Evolutionary conservation across 2,888 invertebrate genomes (phyloP).

Genomic region (Mayetiola destructor): DNA sequence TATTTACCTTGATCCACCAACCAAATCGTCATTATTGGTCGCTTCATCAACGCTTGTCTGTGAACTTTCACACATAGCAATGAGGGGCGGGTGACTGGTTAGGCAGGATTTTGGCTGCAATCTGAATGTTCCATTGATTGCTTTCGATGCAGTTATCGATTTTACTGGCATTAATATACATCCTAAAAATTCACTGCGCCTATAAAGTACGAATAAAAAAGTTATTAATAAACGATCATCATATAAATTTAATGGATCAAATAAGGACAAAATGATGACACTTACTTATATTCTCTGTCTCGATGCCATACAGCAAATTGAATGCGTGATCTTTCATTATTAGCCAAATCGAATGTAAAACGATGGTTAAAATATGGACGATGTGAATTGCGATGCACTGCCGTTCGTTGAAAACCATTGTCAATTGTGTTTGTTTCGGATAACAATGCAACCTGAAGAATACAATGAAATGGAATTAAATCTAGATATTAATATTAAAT

Average conservation of each 20-base stretch:
- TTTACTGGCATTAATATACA: conserved; percentile 83
- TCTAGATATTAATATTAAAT: neutral
- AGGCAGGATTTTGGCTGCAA: conserved; percentile 52
- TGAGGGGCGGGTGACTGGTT: conserved; percentile 34
- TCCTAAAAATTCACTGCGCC: conserved; percentile 87
- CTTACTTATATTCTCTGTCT: conserved; percentile 66
- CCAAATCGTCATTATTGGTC: conserved; percentile 33
- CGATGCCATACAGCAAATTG: conserved; percentile 78
- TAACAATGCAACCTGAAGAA: conserved; percentile 22
- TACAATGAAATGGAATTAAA: neutral
- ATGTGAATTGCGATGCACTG: conserved; percentile 62
- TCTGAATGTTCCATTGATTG: conserved; percentile 55
- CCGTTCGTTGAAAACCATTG: conserved; percentile 58
- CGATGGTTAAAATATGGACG: conserved; percentile 69
- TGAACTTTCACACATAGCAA: conserved; percentile 33
- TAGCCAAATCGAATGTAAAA: conserved; percentile 45
- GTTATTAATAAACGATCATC: too few relatives aligned
- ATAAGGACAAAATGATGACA: conserved; percentile 21
- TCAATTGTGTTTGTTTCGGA: conserved; percentile 14
- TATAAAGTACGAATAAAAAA: conserved; percentile 41
- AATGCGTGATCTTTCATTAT: conserved; percentile 41
- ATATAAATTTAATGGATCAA: too few relatives aligned
- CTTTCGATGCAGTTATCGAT: conserved; percentile 57
- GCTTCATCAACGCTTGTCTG: conserved; percentile 35
- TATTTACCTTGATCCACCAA: conserved; percentile 22